A percentile compares a stretch with the other conserved stretches of the same genome.
Conservation (phyloP, 2,797 vertebrate species). For the Tinamus major region DNA sequence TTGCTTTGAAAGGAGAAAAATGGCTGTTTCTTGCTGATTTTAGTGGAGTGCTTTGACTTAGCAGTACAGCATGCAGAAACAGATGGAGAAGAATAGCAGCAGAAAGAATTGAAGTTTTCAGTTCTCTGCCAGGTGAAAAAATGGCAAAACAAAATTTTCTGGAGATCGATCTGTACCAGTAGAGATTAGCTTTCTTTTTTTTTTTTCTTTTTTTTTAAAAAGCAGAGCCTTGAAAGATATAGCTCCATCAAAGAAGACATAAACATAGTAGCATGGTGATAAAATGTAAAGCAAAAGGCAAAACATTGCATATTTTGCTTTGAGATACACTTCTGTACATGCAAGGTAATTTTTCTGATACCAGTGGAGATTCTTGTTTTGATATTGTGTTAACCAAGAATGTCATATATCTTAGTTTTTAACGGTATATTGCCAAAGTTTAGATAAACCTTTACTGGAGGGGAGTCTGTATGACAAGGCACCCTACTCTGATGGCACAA, state of each 20-base stretch:
- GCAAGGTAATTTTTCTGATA: not conserved
- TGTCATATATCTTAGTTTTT: not conserved
- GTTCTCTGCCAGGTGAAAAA: slow-evolving; percentile 21
- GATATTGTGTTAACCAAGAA: not conserved
- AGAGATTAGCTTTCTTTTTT: not conserved
- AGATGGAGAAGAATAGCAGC: not conserved
- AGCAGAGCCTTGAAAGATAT: not conserved
- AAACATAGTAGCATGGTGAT: not conserved
- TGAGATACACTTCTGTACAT: not conserved
- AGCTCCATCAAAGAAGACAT: not conserved
- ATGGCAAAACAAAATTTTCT: not conserved
- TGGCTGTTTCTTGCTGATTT: not conserved
- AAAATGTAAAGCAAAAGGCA: not conserved
- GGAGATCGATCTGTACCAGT: not conserved
- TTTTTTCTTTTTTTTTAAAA: too few relatives aligned
- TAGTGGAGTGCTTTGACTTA: slow-evolving; percentile 26
- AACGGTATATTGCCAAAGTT: not conserved
- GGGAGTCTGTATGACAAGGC: not conserved
- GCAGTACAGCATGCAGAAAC: not conserved
- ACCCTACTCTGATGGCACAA: not conserved
- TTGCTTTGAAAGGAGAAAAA: not conserved
- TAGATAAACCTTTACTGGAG: not conserved
- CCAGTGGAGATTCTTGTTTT: not conserved
- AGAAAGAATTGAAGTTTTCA: not conserved
- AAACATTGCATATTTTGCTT: not conserved